Conservation (phyloP, 1,140 invertebrate species). For the Drosophila novamexicana region DNA sequence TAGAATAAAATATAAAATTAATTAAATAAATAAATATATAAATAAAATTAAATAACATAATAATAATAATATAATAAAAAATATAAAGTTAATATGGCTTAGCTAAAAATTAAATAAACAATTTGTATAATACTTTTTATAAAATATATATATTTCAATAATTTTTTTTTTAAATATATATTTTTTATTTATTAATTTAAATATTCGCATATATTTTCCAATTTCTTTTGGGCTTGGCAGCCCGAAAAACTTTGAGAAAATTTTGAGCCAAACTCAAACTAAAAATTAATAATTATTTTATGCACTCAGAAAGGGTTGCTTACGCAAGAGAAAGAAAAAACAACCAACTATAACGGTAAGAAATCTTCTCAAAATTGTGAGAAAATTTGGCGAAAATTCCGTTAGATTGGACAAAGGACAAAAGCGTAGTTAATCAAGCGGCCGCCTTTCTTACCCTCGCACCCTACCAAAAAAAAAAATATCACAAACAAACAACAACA, state of each 20-base stretch:
- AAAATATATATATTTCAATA: no score
- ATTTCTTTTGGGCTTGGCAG: no score
- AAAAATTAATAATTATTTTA: no score
- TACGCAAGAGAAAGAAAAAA: neutral
- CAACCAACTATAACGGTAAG: neutral
- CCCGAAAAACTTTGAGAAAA: no score
- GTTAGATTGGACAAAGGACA: conserved; percentile 49
- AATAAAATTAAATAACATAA: neutral
- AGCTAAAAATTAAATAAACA: no score
- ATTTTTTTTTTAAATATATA: neutral
- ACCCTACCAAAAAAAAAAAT: conserved; percentile 36
- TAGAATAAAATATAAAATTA: no score
- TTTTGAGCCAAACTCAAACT: no score
- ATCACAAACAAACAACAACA: conserved; percentile 1
- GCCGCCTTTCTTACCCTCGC: conserved; percentile 47
- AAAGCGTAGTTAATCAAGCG: conserved; percentile 60
- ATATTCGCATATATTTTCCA: neutral
- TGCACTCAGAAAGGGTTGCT: conserved; percentile 29
- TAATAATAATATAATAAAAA: no score
- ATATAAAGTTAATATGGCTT: no score
- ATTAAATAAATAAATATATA: no score
- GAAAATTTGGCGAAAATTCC: conserved; percentile 74
- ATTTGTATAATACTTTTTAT: no score
- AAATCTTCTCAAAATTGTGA: conserved; percentile 47
- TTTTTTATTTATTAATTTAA: neutral